These are phyloP conservation scores for Oryctes rhinoceros DNA, from an alignment of 1,140 invertebrate species.

Conservation along the genomic window DNA sequence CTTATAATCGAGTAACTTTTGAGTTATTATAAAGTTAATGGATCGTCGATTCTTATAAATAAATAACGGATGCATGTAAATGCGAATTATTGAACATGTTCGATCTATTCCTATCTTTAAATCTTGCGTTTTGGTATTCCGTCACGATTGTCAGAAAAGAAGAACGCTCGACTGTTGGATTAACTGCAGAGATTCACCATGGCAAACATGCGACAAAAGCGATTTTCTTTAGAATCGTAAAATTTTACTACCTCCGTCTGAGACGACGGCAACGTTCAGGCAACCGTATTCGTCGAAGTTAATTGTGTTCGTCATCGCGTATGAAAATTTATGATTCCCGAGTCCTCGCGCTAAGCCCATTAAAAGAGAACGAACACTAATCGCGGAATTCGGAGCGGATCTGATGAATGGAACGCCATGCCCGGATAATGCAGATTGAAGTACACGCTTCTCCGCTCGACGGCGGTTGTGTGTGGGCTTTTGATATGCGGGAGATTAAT, in stretches of 20 bases:
- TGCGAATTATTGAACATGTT: no score
- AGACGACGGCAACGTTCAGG: not conserved
- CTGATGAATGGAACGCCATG: not conserved
- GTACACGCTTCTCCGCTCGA: not conserved
- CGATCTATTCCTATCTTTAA: no score
- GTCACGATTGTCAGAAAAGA: not conserved
- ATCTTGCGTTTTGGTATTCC: no score
- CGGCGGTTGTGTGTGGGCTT: conserved; percentile 8
- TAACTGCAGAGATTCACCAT: not conserved
- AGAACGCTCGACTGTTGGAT: not conserved
- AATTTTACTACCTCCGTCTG: not conserved
- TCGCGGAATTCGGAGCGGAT: not conserved
- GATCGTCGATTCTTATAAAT: no score
- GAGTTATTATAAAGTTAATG: no score
- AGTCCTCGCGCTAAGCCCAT: conserved; percentile 16
- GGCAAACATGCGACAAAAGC: not conserved
- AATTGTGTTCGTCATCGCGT: conserved; percentile 27
- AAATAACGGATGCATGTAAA: no score
- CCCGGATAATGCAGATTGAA: conserved; percentile 32
- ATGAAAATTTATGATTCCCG: conserved; percentile 5
- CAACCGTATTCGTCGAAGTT: not conserved
- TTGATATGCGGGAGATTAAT: conserved; percentile 5
- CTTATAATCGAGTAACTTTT: no score
- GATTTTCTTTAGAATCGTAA: not conserved
- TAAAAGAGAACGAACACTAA: conserved; percentile 27